phyloP scores from a whole-genome alignment of 2,113 vertebrate genomes.

The Tautogolabrus adspersus region DNA sequence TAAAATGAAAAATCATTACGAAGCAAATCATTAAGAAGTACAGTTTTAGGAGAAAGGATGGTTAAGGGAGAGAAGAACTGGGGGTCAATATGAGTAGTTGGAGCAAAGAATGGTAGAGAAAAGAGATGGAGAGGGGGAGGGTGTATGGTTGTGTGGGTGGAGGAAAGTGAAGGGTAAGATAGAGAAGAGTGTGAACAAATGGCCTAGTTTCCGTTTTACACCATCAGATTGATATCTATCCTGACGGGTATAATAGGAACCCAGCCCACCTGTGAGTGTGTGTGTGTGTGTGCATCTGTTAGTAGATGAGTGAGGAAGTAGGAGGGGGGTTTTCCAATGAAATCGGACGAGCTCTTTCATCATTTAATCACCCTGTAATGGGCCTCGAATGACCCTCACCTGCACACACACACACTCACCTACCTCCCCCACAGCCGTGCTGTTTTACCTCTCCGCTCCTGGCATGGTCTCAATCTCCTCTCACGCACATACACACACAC shows the following conservation, averaged over 20 bases:
- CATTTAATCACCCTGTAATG: constrained; percentile 79
- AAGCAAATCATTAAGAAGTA: background rate
- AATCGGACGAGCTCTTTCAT: constrained; percentile 78
- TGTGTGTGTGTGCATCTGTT: constrained; percentile 19
- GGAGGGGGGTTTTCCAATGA: constrained; percentile 51
- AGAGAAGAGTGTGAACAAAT: constrained; percentile 58
- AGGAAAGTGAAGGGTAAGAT: constrained; percentile 26
- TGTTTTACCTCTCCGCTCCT: constrained; percentile 49
- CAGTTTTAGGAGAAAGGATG: background rate
- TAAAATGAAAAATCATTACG: background rate
- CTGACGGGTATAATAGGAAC: constrained; percentile 67
- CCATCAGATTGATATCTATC: constrained; percentile 68
- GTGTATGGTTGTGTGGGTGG: background rate
- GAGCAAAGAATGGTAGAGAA: constrained; percentile 20
- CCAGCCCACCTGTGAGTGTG: constrained; percentile 42
- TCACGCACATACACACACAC: constrained; percentile 15
- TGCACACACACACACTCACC: constrained; percentile 27
- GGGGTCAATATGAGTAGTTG: constrained; percentile 16
- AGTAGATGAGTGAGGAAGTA: constrained; percentile 36
- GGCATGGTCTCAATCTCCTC: constrained; percentile 9
- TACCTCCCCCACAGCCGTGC: constrained; percentile 37
- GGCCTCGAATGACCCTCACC: constrained; percentile 68
- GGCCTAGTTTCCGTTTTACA: constrained; percentile 67
- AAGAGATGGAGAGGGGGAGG: constrained; percentile 5
- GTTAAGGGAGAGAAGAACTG: constrained; percentile 6